Percentiles rank a stretch among this genome's conserved stretches.
phyloP scores from a whole-genome alignment of 2,797 vertebrate genomes.

The Tapirus indicus region DNA sequence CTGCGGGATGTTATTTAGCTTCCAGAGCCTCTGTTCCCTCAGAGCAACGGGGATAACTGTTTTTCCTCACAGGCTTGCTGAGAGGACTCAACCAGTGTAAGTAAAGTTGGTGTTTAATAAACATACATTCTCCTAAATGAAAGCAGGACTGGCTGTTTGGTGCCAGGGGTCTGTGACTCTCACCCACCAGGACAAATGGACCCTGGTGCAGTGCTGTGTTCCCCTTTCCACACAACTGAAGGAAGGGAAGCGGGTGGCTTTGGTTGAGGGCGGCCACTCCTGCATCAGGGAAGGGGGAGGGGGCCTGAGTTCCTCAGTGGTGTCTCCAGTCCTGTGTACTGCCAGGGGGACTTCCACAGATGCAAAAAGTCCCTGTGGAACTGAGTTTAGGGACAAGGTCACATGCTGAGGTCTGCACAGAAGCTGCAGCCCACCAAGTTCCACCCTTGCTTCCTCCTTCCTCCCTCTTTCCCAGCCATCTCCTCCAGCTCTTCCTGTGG shows the following conservation, averaged over 20 bases:
- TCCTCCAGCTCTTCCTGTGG: not conserved
- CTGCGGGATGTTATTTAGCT: too few species aligned
- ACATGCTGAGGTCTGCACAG: not conserved
- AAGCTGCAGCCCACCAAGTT: not conserved
- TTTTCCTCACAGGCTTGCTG: not conserved
- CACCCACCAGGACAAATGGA: not conserved
- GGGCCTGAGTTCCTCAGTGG: too few species aligned
- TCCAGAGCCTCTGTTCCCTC: not conserved
- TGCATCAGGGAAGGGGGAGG: not conserved
- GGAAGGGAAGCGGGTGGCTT: not conserved
- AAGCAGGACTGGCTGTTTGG: not conserved
- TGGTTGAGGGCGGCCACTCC: not conserved
- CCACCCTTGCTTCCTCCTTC: not conserved
- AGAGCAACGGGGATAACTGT: not conserved
- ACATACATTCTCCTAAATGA: too few species aligned
- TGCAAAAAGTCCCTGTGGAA: too few species aligned
- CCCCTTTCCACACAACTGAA: not conserved
- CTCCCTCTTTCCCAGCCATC: not conserved
- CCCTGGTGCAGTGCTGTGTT: too few species aligned
- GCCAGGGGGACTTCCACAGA: not conserved
- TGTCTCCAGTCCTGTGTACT: too few species aligned
- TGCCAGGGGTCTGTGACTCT: not conserved
- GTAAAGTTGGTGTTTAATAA: not conserved
- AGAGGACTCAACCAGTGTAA: not conserved
- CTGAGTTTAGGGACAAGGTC: not conserved